These are phyloP conservation scores for Mastomys coucha DNA, from an alignment of 2,113 vertebrate genomes.

Conservation along the genomic window DNA sequence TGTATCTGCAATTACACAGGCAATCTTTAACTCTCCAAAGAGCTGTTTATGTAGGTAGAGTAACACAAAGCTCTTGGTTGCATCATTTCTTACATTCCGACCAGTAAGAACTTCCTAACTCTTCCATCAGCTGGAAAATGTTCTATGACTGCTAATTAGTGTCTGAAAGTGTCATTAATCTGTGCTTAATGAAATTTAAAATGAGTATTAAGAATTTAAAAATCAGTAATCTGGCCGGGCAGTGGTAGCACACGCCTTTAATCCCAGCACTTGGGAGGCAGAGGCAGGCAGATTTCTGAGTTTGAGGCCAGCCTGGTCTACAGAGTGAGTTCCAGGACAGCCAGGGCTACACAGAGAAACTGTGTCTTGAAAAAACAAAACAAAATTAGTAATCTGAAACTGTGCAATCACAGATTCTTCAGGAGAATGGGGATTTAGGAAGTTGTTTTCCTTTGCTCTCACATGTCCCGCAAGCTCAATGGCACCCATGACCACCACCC, in stretches of 20 bases:
- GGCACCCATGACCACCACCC: no score
- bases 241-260: no score
- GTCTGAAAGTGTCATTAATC: neutral
- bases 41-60: neutral
- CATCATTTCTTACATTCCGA: neutral
- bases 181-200: constrained; percentile 12
- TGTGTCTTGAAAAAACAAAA: no score
- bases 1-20: neutral
- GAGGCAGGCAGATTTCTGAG: no score
- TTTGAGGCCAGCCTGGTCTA: no score
- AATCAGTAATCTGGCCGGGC: neutral
- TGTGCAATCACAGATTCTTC: neutral
- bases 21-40: neutral
- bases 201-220: neutral
- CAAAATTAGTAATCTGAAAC: neutral
- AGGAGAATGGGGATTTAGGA: no score
- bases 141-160: neutral
- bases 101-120: neutral
- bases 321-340: no score
- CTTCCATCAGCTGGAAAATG: neutral
- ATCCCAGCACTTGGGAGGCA: no score
- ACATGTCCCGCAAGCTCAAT: constrained; percentile 10
- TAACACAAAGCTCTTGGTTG: neutral
- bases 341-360: no score
- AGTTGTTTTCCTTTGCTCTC: neutral